Evolutionary conservation across 2,113 vertebrate genomes (phyloP), one percentile per base, ranked within the genome.

Genomic region (Pituophis catenifer): DNA sequence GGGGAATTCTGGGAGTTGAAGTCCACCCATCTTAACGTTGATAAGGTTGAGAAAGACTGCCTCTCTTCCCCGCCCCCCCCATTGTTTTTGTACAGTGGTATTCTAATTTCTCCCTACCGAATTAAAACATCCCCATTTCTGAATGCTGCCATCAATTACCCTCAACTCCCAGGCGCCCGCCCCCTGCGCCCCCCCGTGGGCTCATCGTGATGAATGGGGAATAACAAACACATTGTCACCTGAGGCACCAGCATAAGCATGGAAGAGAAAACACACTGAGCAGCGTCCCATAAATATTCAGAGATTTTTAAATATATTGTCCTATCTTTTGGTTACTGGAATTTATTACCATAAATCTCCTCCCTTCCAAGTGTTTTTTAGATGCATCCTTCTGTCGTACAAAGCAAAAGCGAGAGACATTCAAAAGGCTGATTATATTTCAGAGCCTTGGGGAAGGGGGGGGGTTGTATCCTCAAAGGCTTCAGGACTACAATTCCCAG

Each of bases 211-310:
- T 94, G 29, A 94, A 96, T 54, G 93, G 75, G 3, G 91, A 93
- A 81, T 44, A 86, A 19, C 65, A 93, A 95, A 96, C 75, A 1
- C 86, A 93, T 94, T 94, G 94, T 95, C 94, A 94, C 92, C 94
- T 86, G 87, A 93, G 93, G 93, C 91, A 81, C 26, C 4, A 0
- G 70, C 58, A 62, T 52, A 90, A 95, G 93, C 58, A 89, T 55
- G 88, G 65, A 81, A 81, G 70, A 50, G 85, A 92, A 90, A 33
- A 58, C 3, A 86, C 24, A 0, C 0, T 2, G 0, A 6, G 86
- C 52, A 2, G 91, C 85, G 81, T 55, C 29, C 70, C 93, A 62
- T 89, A 88, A 95, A 94, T 93, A 94, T 86, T 86, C 91, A 53
- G 12, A 8, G 1, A 57, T 8, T 70, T 70, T 88, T 11, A 29